These are phyloP conservation scores for Octonoba sinensis DNA, from an alignment of 2,888 invertebrate genomes.

Conservation along the genomic window DNA sequence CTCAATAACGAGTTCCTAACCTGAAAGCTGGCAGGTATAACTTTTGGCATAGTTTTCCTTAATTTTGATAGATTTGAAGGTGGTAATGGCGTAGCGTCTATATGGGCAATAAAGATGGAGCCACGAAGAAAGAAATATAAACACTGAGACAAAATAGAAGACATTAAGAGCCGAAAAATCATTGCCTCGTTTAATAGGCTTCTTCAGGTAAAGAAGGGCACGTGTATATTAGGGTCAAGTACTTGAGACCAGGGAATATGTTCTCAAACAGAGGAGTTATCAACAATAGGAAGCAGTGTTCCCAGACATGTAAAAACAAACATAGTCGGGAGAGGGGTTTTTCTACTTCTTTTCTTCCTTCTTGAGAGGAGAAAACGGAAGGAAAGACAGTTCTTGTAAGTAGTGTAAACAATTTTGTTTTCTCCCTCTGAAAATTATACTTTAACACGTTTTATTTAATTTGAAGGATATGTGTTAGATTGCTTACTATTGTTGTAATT, in stretches of 20 bases:
- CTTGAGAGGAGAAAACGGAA: not conserved
- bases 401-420: conserved; percentile 8
- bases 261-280: not conserved
- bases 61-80: too few relatives aligned
- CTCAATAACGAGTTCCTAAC: too few relatives aligned
- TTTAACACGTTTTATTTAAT: too few relatives aligned
- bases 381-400: conserved; percentile 29
- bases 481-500: too few relatives aligned
- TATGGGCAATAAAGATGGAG: too few relatives aligned
- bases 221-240: conserved; percentile 23
- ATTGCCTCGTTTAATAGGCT: conserved; percentile 37
- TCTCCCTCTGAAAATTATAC: not conserved
- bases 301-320: conserved; percentile 17
- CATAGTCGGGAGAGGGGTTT: conserved; percentile 1
- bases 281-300: conserved; percentile 28
- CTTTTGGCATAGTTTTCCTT: too few relatives aligned
- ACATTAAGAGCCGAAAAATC: not conserved
- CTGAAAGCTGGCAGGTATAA: too few relatives aligned
- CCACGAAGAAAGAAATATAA: too few relatives aligned
- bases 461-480: too few relatives aligned
- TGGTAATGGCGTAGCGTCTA: too few relatives aligned
- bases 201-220: conserved; percentile 4
- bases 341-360: not conserved
- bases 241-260: conserved; percentile 3
- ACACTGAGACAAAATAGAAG: too few relatives aligned